Evolutionary conservation across 2,797 vertebrate genomes (phyloP), one percentile per base, ranked within the genome.

Genomic region (Apogon hyalosoma): DNA sequence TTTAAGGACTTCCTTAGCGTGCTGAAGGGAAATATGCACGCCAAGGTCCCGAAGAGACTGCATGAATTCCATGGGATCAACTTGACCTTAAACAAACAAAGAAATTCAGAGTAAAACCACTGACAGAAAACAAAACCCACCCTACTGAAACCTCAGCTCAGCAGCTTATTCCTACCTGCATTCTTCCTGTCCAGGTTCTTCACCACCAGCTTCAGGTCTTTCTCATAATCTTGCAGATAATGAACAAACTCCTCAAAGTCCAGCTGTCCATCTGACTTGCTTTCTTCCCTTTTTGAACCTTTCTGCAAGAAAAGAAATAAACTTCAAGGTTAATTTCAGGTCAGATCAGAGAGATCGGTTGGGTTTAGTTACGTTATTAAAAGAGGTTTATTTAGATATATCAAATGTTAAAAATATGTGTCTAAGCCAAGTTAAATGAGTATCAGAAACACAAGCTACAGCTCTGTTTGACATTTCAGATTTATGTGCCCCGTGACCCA

Each of bases 231-330:
- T 49, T 98, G 96, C 48, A 99, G 95, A 80, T 98, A 99, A 74
- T 97, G 96, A 58, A 99, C 96, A 53, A 99, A 98, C 70, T 98
- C 96, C 57, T 99, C 97, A 52, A 99, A 98, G 89, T 96, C 97
- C 84, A 99, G 93, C 79, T 98, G 96, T 12, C 94, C 95, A 4
- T 95, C 95, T 0, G 93, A 82, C 43, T 91, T 91, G 8, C 92
- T 93, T 55, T 95, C 95, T 39, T 95, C 95, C 13, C 91, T 90
- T 84, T 95, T 95, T 6, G 94, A 83, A 1, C 94, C 92, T 98
- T 98, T 97, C 97, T 99, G 88, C 2, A 83, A 39, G 0, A 0
- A 4, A 11, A 16, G 55, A 33, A 33, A 24, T 18, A 49, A 0
- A 13, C 0, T 49, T 0, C 43, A 7, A 6, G 11, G n/a, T 51